These are phyloP conservation scores for Corticium candelabrum DNA, from an alignment of 37 sponge, comb jelly and placozoan genomes.

Conservation along the genomic window DNA sequence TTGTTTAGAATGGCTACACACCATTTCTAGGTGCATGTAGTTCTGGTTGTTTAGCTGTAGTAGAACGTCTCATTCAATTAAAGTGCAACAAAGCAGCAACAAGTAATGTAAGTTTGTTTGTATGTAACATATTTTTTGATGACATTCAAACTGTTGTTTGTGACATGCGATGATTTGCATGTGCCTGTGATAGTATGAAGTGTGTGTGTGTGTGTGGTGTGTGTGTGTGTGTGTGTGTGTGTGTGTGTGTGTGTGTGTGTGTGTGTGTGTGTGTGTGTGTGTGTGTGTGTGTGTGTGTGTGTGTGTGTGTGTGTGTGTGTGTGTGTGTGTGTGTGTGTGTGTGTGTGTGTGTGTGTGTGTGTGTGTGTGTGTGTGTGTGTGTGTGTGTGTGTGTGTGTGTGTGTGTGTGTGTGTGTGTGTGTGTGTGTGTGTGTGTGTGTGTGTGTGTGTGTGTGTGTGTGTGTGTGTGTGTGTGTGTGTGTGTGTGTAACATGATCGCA, in stretches of 20 bases:
- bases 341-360: slow-evolving; percentile 27
- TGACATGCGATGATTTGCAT: too few relatives aligned
- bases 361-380: slow-evolving; percentile 27
- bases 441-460: slow-evolving; percentile 25
- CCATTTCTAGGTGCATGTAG: too few relatives aligned
- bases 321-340: slow-evolving; percentile 27
- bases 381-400: slow-evolving; percentile 30
- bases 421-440: slow-evolving; percentile 31
- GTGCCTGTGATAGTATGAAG: too few relatives aligned
- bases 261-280: slow-evolving; percentile 27
- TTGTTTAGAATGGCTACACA: too few relatives aligned
- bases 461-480: slow-evolving; percentile 34
- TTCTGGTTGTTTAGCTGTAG: too few relatives aligned
- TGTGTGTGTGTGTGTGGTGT: too few relatives aligned
- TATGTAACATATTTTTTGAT: too few relatives aligned
- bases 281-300: slow-evolving; percentile 27
- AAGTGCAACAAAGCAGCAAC: too few relatives aligned
- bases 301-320: slow-evolving; percentile 27
- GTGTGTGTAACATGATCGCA: slow-evolving; percentile 24
- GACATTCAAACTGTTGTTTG: too few relatives aligned
- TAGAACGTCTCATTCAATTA: too few relatives aligned
- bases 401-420: slow-evolving; percentile 29
- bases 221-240: slow-evolving; percentile 19
- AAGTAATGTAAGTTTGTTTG: too few relatives aligned
- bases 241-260: slow-evolving; percentile 27